Percentiles rank a stretch among this genome's conserved stretches.
phyloP scores from a whole-genome alignment of 2,797 vertebrate species.

The Oryzias dopingdopingensis region DNA sequence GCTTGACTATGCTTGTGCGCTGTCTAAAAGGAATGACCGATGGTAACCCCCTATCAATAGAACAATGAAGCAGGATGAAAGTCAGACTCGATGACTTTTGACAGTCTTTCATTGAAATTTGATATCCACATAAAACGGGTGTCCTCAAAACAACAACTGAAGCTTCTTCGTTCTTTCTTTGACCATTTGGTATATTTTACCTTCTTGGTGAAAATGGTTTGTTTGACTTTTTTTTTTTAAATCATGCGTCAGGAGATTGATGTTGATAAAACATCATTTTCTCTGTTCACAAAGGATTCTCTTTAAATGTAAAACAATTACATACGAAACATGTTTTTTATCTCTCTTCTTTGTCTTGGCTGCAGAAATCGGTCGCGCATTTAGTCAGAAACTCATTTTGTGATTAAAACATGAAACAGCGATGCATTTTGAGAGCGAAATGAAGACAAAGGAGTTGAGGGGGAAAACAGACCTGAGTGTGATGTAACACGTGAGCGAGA shows the following conservation, averaged over 20 bases:
- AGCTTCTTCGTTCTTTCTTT: background rate
- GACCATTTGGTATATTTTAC: background rate
- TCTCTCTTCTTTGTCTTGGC: background rate
- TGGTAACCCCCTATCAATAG: slow-evolving; percentile 66
- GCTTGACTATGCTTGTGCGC: slow-evolving; percentile 31
- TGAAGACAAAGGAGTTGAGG: background rate
- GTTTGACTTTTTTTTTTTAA: background rate
- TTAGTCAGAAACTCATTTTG: background rate
- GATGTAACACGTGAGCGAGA: slow-evolving; percentile 62
- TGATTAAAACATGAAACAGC: background rate
- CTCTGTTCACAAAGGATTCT: background rate
- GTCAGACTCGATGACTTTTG: background rate
- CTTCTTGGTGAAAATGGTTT: fast-evolving
- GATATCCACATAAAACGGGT: background rate
- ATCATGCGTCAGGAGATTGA: too few species aligned
- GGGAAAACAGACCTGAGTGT: background rate
- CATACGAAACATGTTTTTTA: background rate
- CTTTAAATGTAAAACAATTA: background rate
- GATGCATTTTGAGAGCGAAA: background rate
- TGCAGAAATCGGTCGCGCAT: background rate
- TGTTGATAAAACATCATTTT: slow-evolving; percentile 1
- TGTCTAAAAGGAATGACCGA: slow-evolving; percentile 69
- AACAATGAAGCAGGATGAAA: slow-evolving; percentile 64
- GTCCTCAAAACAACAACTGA: background rate
- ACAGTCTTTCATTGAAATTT: background rate